Base-by-base conservation (phyloP, 2,888 invertebrate species). In the Caenorhabditis afra region DNA sequence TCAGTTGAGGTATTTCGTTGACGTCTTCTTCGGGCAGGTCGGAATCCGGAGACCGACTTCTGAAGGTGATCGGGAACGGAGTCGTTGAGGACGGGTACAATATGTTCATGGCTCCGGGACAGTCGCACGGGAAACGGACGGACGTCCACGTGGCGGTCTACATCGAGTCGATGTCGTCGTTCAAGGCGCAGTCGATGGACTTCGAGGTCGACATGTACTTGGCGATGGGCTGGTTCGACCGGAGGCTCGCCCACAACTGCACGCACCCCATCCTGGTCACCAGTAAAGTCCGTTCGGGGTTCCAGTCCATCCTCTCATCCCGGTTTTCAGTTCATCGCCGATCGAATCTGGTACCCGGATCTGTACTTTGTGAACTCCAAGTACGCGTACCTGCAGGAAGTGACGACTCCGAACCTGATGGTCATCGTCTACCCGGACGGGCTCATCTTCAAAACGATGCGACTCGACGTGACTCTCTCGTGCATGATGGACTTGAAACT, bases 151-250 rank as follows among this genome's bases (percentile, higher is more conserved):
- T 90, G 4, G 90, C 90, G 0, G 59, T 90, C 41, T 90, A 90
- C 80, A 88, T 90, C 45, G 90, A 90, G 66, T 88, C 89, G 22
- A 89, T 90, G 89, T 88, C 88, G 3, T 90, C 90, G 3, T 90
- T 90, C 79, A 87, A 88, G 70, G 89, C 90, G 18, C 90, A 90
- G 61, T 88, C 90, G 5, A 90, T 90, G 90, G 89, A 89, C 71
- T 89, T 88, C 73, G 89, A 89, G 79, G 87, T 90, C 53, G 90
- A 90, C 76, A 88, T 88, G 86, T 90, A 90, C 71, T 81, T 90
- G 58, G 90, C 90, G 7, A 87, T 90, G 88, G 89, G 88, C 10
- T 90, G 90, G 88, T 88, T 85, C 59, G 90, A 90, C 64, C 75
- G 88, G 0, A 79, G 90, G 10, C 76, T 90, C 16, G 82, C 85